These are phyloP conservation scores for Acronicta alni DNA, from an alignment of 2,888 invertebrate genomes.

Conservation along the genomic window DNA sequence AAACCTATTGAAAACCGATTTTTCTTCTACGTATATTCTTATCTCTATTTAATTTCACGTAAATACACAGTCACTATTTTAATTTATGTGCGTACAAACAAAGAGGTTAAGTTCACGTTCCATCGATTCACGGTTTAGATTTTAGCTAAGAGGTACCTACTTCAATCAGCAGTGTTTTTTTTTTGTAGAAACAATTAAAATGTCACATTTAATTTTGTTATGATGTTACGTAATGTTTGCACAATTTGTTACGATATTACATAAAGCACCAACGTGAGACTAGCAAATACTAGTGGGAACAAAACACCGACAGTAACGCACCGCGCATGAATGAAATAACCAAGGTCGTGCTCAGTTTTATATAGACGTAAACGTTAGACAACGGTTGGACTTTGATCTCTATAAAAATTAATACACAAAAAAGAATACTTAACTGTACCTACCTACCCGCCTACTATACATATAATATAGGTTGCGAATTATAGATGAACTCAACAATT, in stretches of 20 bases:
- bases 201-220: neutral
- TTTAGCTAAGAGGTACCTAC: neutral
- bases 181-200: neutral
- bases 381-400: neutral
- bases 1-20: neutral
- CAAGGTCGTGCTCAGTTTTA: conserved; percentile 49
- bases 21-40: neutral
- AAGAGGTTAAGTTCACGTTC: conserved; percentile 24
- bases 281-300: conserved; percentile 14
- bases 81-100: no score
- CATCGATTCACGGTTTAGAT: neutral
- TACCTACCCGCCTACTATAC: no score
- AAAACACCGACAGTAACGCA: conserved; percentile 37
- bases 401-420: neutral
- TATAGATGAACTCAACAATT: no score
- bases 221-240: conserved; percentile 6
- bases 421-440: no score
- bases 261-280: conserved; percentile 26
- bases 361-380: conserved; percentile 12
- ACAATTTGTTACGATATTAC: conserved; percentile 8
- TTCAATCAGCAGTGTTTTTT: neutral
- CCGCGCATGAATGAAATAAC: conserved; percentile 50
- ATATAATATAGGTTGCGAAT: no score
- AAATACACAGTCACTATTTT: neutral
- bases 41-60: neutral